These are phyloP conservation scores for Nesidiocoris tenuis DNA, from an alignment of 2,888 invertebrate species.

Conservation along the genomic window DNA sequence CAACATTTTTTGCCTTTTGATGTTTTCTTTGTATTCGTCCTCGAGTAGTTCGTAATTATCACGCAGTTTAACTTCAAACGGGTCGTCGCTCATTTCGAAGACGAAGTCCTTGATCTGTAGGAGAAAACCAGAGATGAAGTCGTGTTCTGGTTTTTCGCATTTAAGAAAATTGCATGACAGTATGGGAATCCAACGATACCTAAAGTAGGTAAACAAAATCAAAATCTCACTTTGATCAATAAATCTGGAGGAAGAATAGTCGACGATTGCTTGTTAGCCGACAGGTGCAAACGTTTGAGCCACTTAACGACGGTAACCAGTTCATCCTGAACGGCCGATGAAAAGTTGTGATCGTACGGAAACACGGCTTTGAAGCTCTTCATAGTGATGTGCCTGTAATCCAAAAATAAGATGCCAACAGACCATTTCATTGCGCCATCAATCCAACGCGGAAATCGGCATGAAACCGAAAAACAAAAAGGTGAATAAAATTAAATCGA, in stretches of 20 bases:
- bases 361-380: slow-evolving; percentile 70
- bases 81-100: slow-evolving; percentile 95
- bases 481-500: background rate
- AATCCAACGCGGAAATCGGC: too few relatives aligned
- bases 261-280: slow-evolving; percentile 48
- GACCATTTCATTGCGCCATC: too few relatives aligned
- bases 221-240: slow-evolving; percentile 71
- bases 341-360: slow-evolving; percentile 84
- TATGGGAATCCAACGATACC: background rate
- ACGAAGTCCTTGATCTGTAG: slow-evolving; percentile 77
- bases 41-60: slow-evolving; percentile 93
- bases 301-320: slow-evolving; percentile 90
- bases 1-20: slow-evolving; percentile 83
- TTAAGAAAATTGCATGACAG: slow-evolving; percentile 34
- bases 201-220: slow-evolving; percentile 15
- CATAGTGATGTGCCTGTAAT: slow-evolving; percentile 61
- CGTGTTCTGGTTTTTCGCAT: background rate
- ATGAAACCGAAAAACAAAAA: background rate
- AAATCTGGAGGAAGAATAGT: slow-evolving; percentile 82
- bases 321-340: slow-evolving; percentile 84
- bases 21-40: slow-evolving; percentile 92
- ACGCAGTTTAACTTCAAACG: slow-evolving; percentile 92
- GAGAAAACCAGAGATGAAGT: background rate
- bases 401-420: slow-evolving; percentile 22
- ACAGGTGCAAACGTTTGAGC: slow-evolving; percentile 79